Percentiles rank a stretch among this genome's conserved stretches.
Evolutionary conservation across 2,888 invertebrate genomes (phyloP).

Genomic region (Athripsodes cinereus): DNA sequence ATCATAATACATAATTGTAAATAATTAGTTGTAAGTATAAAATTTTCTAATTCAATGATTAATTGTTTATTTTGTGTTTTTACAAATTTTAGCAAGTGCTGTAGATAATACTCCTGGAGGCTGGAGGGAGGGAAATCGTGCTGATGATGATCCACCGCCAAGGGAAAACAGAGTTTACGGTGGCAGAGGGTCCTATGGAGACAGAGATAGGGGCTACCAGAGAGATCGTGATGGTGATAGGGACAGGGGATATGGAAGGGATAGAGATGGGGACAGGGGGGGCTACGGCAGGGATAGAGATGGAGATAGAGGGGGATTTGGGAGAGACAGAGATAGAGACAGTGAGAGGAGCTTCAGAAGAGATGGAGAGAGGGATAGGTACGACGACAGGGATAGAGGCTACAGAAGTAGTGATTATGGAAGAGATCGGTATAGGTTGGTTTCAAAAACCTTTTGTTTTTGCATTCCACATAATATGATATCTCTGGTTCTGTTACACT

Average conservation of each 20-base stretch:
- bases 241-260: slow-evolving; percentile 31
- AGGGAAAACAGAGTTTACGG: slow-evolving; percentile 40
- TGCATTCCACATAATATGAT: too few relatives aligned
- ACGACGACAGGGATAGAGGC: slow-evolving; percentile 19
- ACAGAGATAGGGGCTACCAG: slow-evolving; percentile 29
- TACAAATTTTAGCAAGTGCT: slow-evolving; percentile 37
- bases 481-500: too few relatives aligned
- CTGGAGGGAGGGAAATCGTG: slow-evolving; percentile 45
- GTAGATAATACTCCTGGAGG: slow-evolving; percentile 43
- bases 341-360: slow-evolving; percentile 32
- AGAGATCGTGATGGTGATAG: slow-evolving; percentile 31
- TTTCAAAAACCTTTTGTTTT: not conserved
- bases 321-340: slow-evolving; percentile 29
- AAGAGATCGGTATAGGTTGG: slow-evolving; percentile 26
- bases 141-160: slow-evolving; percentile 41
- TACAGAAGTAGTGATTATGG: slow-evolving; percentile 27
- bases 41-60: slow-evolving; percentile 1
- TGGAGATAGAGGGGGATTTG: slow-evolving; percentile 31
- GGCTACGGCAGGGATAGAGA: slow-evolving; percentile 32
- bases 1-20: too few relatives aligned
- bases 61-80: not conserved
- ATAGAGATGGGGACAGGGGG: slow-evolving; percentile 29
- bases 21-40: too few relatives aligned
- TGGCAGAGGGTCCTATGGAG: slow-evolving; percentile 40
- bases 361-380: slow-evolving; percentile 29